Conservation (phyloP, 2,797 vertebrate genomes). For the Varecia variegata region DNA sequence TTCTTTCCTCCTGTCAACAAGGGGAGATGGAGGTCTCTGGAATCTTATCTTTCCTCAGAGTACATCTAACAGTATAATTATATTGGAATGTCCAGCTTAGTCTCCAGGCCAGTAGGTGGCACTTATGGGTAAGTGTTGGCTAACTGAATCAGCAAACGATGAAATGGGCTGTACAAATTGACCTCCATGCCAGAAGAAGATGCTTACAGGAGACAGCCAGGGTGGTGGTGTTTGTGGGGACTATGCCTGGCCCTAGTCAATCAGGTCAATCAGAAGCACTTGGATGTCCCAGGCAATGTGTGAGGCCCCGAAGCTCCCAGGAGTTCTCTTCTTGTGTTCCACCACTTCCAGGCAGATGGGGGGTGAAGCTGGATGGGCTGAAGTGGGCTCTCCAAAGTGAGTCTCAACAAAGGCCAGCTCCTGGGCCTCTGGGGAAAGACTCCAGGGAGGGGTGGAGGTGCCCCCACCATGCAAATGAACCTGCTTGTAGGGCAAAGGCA, state of each 20-base stretch:
- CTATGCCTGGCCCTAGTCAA: not conserved
- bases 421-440: not conserved
- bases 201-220: not conserved
- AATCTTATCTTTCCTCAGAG: not conserved
- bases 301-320: not conserved
- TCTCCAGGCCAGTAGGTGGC: not conserved
- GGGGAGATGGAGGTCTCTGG: not conserved
- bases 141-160: not conserved
- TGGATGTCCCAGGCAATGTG: not conserved
- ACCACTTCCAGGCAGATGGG: not conserved
- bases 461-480: not conserved
- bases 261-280: not conserved
- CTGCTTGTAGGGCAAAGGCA: not conserved
- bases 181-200: not conserved
- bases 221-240: not conserved
- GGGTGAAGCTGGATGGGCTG: not conserved
- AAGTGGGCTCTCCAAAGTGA: not conserved
- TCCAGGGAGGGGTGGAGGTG: not conserved
- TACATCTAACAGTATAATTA: not conserved
- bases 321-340: not conserved
- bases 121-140: not conserved
- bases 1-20: not conserved
- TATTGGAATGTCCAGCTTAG: not conserved
- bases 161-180: not conserved
- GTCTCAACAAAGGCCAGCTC: not conserved